These are phyloP conservation scores for Melipona beecheii DNA, from an alignment of 2,888 invertebrate species.

Conservation along the genomic window DNA sequence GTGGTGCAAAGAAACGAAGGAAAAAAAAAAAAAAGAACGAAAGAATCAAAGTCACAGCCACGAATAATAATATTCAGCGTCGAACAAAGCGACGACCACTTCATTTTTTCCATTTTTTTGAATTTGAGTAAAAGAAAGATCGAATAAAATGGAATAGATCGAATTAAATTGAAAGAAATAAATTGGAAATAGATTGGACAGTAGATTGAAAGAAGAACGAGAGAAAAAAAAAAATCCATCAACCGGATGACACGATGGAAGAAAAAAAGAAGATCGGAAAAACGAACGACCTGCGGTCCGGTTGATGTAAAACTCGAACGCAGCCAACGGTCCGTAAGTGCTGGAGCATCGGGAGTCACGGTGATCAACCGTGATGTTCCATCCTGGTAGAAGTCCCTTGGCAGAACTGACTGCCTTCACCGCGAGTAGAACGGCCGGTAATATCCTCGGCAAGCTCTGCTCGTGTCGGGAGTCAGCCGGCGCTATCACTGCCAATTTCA, in stretches of 20 bases:
- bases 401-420: conserved; percentile 87
- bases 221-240: background rate
- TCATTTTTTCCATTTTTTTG: background rate
- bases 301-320: conserved; percentile 90
- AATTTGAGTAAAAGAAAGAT: background rate
- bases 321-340: conserved; percentile 90
- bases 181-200: background rate
- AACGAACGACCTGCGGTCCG: conserved; percentile 86
- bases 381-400: conserved; percentile 88
- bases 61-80: too few species aligned
- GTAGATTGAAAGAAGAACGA: background rate
- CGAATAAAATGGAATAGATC: background rate
- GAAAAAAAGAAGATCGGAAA: background rate
- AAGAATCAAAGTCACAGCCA: too few species aligned
- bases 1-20: too few species aligned
- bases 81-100: too few species aligned
- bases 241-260: background rate
- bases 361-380: conserved; percentile 88
- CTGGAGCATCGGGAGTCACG: conserved; percentile 92
- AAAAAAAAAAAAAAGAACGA: too few species aligned
- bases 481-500: conserved; percentile 88
- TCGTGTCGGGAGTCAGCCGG: conserved; percentile 87
- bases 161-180: too few species aligned
- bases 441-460: conserved; percentile 88
- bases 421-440: conserved; percentile 90